These are phyloP conservation scores for Apodemus agrarius DNA, from an alignment of 2,797 vertebrate genomes.

Conservation along the genomic window DNA sequence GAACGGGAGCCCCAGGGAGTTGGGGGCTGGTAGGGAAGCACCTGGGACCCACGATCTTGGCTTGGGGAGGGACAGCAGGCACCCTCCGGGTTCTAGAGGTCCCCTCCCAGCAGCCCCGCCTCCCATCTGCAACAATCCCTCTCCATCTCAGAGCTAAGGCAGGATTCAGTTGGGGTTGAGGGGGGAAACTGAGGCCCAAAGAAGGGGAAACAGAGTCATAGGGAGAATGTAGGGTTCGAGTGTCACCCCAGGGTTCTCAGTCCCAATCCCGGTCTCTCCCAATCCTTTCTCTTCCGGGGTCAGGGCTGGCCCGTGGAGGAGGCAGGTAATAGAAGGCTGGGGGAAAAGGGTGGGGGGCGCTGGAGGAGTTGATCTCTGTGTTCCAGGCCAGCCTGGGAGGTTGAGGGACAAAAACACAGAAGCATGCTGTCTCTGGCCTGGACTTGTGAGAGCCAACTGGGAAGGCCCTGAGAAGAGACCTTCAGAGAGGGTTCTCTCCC, in stretches of 20 bases:
- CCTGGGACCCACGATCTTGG: conserved; percentile 70
- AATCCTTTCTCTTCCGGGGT: not conserved
- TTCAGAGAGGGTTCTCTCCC: not conserved
- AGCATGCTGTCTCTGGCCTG: not conserved
- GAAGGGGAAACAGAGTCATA: not conserved
- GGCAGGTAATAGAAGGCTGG: not conserved
- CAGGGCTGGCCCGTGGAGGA: not conserved
- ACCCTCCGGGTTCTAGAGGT: conserved; percentile 51
- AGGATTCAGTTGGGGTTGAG: not conserved
- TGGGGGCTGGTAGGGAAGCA: conserved; percentile 57
- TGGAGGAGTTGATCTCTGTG: not conserved
- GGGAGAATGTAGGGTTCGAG: conserved; percentile 69
- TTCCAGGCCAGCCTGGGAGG: not conserved
- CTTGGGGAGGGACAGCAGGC: conserved; percentile 44
- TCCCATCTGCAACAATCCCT: conserved; percentile 13
- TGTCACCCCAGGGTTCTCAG: not conserved
- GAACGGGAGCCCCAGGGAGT: conserved; percentile 47
- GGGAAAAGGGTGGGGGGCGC: not conserved
- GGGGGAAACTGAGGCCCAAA: conserved; percentile 60
- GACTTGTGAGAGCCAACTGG: not conserved
- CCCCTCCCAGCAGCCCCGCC: not conserved
- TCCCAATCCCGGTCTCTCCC: not conserved
- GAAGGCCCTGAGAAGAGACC: not conserved
- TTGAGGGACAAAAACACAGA: not conserved
- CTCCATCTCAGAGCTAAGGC: not conserved